Evolutionary conservation across 2,888 invertebrate species (phyloP).

Genomic region (Ormyrus pomaceus): DNA sequence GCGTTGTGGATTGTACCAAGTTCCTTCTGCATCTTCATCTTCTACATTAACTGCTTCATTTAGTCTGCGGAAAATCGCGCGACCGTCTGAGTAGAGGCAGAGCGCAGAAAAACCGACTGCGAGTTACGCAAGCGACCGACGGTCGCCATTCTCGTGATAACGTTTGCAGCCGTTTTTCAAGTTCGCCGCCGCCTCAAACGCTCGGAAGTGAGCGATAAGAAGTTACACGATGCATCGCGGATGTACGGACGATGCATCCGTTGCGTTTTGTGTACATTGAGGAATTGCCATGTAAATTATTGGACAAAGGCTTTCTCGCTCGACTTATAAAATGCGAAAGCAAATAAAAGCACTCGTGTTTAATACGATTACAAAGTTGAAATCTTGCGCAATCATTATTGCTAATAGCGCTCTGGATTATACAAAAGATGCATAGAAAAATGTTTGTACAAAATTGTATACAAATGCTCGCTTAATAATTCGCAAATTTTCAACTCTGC

Average conservation of each 20-base stretch:
- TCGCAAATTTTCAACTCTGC: conserved; percentile 30
- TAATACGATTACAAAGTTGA: conserved; percentile 10
- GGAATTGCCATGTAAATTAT: conserved; percentile 46
- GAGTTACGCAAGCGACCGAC: conserved; percentile 31
- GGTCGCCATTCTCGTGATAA: conserved; percentile 32
- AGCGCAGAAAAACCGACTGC: conserved; percentile 6
- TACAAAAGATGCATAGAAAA: conserved; percentile 31
- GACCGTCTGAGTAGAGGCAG: neutral
- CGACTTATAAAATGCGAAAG: conserved; percentile 15
- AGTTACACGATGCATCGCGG: conserved; percentile 7
- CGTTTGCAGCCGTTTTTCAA: conserved; percentile 40
- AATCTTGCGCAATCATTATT: conserved; percentile 26
- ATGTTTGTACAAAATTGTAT: conserved; percentile 29
- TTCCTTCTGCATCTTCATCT: neutral
- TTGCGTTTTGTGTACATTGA: conserved; percentile 19
- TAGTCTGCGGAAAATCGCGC: neutral
- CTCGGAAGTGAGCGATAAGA: conserved; percentile 27
- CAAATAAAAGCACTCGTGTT: conserved; percentile 36
- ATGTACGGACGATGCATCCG: conserved; percentile 31
- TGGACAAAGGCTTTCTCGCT: conserved; percentile 29
- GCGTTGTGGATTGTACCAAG: conserved; percentile 8
- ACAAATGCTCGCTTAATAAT: conserved; percentile 16
- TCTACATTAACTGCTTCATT: conserved; percentile 14
- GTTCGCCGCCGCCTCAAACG: conserved; percentile 31
- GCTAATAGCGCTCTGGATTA: conserved; percentile 1